A percentile compares a stretch with the other conserved stretches of the same genome.
Conservation (phyloP, 1,140 invertebrate genomes). For the Liolophura sinensis region DNA sequence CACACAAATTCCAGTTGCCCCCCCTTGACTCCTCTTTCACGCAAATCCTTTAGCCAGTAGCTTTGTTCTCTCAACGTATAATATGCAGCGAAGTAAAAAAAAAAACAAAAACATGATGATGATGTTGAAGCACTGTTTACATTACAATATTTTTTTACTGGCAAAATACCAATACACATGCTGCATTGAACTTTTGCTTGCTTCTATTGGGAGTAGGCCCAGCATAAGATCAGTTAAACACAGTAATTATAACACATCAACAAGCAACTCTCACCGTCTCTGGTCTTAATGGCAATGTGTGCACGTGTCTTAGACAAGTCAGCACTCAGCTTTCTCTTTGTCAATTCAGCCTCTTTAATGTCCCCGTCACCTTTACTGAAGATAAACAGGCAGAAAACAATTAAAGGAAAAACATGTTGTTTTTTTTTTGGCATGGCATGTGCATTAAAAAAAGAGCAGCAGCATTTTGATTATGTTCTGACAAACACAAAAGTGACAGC, state of each 20-base stretch:
- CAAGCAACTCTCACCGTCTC: slow-evolving; percentile 44
- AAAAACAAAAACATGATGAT: no score
- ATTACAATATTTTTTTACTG: no score
- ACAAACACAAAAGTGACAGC: background rate
- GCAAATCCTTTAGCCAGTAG: background rate
- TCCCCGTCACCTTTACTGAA: slow-evolving; percentile 51
- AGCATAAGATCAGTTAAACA: background rate
- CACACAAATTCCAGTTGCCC: no score
- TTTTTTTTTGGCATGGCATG: no score
- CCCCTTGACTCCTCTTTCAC: slow-evolving; percentile 13
- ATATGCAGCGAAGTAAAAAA: no score
- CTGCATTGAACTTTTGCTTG: no score
- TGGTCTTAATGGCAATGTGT: slow-evolving; percentile 51
- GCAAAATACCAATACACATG: no score
- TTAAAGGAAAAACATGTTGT: background rate
- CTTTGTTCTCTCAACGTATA: no score
- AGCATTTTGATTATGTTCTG: background rate
- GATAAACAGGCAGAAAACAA: no score
- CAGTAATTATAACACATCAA: background rate
- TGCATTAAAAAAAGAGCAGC: no score
- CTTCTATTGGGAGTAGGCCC: background rate
- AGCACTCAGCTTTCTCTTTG: slow-evolving; percentile 47
- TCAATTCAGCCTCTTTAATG: slow-evolving; percentile 47
- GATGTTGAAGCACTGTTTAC: no score
- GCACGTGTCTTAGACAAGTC: slow-evolving; percentile 45